Evolutionary conservation across 1,140 invertebrate genomes (phyloP), one percentile per base, ranked within the genome.

Genomic region (Meloidogyne floridensis): DNA sequence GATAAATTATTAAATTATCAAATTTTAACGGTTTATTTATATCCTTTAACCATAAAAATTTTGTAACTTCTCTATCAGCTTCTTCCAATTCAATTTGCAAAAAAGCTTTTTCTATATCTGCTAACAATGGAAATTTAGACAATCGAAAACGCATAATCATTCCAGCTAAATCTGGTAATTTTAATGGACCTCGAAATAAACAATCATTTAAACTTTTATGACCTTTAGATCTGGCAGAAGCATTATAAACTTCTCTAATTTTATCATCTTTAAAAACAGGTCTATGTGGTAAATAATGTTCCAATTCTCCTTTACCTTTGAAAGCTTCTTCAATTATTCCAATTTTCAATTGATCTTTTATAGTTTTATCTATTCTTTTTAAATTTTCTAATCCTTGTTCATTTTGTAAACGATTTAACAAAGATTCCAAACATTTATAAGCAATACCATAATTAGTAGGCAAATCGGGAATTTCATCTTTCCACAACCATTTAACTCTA

Each of bases 131-230:
- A 42, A 82, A 73, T 2, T n/a, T 18, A 2, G 47, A n/a, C 7
- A 73, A 2, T 8, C 86, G 84, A 20, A 73, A 82, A 18, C 86
- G 77, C 7, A 86, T 51, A 3, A 87, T 47, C 47, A 86, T 53
- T 13, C 80, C 82, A 13, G 65, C 65, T 4, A 86, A n/a, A 5
- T 84, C 71, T 4, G 85, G 85, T 13, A 87, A 71, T 3, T 86
- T 18, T 7, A 70, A 43, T 2, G 85, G 85, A 1, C 47, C 47
- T 47, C 47, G 47, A 51, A 81, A 87, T 9, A 90, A 54, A 43
- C 81, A 47, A 74, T 91, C 87, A 78, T 91, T 91, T 72, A 91
- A 79, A 9, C 87, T 87, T 9, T 20, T 51, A 69, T 84, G 84
- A 13, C 51, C 51, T 54, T 56, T 80, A 0, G 82, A 70, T 80